Evolutionary conservation across 2,113 vertebrate genomes (phyloP), one percentile per base, ranked within the genome.

Genomic region (Erythrolamprus reginae): DNA sequence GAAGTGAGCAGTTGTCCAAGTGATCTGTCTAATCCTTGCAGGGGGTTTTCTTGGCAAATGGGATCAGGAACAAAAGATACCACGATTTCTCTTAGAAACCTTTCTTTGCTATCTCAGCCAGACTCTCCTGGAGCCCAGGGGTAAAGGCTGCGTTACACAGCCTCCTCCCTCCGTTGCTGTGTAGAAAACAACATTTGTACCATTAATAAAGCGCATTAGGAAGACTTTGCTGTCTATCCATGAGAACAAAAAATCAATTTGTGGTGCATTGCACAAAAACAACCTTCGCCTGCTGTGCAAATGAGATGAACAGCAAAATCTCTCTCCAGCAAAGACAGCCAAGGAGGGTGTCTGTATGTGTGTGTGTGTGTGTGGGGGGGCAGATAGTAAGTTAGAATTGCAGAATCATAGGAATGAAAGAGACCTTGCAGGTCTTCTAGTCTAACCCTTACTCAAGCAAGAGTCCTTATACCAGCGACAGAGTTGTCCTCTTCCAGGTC

Each of bases 151-250:
- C 23, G 56, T 42, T 4, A 21, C 45, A 28, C 12, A 17, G 10
- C 26, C 3, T 2, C 10, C 0, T 48, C n/a, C 55, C 88, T 19
- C n/a, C 9, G 3, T 0, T 26, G 50, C 55, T 38, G 65, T 65
- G 56, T 24, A 61, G 82, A 50, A 85, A 3, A 84, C n/a, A 17
- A 82, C 89, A 8, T 50, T 51, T 65, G 82, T 82, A 86, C 84
- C 19, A 28, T 26, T 85, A 89, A 86, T 61, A 92, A 55, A 12
- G 26, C 84, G 0, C 42, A 17, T 56, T 26, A 83, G 51, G 86
- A 33, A 89, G 23, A 3, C 93, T 91, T 85, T 92, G 84, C 91
- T 42, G 61, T 21, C 87, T 85, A 19, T 15, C 92, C 61, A 1
- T 24, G 85, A 51, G 88, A 1, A 89, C n/a, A 70, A 91, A 91